phyloP scores from a whole-genome alignment of 2,888 invertebrate species.

The Himalopsyche tibetana region DNA sequence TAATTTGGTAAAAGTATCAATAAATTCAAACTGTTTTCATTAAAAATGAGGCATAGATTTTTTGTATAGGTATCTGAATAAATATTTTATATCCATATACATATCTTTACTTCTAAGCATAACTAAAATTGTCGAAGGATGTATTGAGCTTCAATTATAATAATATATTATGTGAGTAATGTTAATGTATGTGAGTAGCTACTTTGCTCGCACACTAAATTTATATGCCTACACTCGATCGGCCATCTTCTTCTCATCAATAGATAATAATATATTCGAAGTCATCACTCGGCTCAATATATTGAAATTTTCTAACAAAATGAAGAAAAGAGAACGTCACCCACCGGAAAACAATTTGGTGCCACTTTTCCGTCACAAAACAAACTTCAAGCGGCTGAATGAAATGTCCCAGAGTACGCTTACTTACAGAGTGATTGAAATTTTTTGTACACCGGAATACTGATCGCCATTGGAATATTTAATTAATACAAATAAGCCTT shows the following conservation, averaged over 20 bases:
- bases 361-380: constrained; percentile 64
- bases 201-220: not conserved
- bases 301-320: constrained; percentile 54
- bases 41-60: too few relatives aligned
- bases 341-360: constrained; percentile 64
- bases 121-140: too few relatives aligned
- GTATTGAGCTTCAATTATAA: too few relatives aligned
- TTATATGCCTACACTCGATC: constrained; percentile 41
- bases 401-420: constrained; percentile 46
- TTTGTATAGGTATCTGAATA: too few relatives aligned
- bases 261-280: constrained; percentile 16
- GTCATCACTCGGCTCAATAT: constrained; percentile 48
- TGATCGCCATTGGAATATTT: too few relatives aligned
- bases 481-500: too few relatives aligned
- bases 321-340: constrained; percentile 59
- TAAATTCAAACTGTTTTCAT: too few relatives aligned
- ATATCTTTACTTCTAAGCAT: too few relatives aligned
- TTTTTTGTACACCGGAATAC: not conserved
- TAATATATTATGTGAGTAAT: too few relatives aligned
- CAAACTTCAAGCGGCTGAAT: constrained; percentile 64
- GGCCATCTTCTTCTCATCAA: constrained; percentile 23
- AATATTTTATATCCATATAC: too few relatives aligned
- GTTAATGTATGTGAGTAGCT: too few relatives aligned
- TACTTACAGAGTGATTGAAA: constrained; percentile 46
- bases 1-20: too few relatives aligned